phyloP scores from a whole-genome alignment of 2,888 invertebrate genomes.

The Hypselothyrea guttata region DNA sequence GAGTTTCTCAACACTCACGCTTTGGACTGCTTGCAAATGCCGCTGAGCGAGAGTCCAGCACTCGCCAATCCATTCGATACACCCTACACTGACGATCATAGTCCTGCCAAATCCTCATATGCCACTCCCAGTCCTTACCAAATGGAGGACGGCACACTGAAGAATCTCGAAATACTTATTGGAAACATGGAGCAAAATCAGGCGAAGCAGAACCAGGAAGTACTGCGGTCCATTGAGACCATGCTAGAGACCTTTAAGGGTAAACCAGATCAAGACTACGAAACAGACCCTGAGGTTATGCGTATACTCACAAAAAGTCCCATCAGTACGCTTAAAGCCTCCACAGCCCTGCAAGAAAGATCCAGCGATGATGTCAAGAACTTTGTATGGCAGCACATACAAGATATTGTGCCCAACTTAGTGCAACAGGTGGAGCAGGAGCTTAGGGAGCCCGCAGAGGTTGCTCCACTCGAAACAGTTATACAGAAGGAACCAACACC shows the following conservation, averaged over 20 bases:
- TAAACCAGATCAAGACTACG: slow-evolving; percentile 67
- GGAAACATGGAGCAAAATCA: slow-evolving; percentile 82
- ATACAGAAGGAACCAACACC: slow-evolving; percentile 33
- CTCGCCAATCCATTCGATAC: slow-evolving; percentile 57
- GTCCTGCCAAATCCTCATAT: slow-evolving; percentile 65
- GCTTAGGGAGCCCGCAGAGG: slow-evolving; percentile 63
- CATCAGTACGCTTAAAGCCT: slow-evolving; percentile 63
- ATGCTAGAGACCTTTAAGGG: slow-evolving; percentile 78
- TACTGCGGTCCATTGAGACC: slow-evolving; percentile 78
- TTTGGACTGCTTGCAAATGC: slow-evolving; percentile 75
- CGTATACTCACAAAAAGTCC: slow-evolving; percentile 81
- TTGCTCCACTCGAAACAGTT: slow-evolving; percentile 2
- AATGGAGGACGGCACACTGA: slow-evolving; percentile 76
- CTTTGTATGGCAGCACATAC: slow-evolving; percentile 82
- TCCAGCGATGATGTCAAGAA: slow-evolving; percentile 77
- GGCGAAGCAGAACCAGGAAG: slow-evolving; percentile 79
- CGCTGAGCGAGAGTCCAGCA: slow-evolving; percentile 44
- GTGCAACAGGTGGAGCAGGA: slow-evolving; percentile 82
- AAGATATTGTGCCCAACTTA: slow-evolving; percentile 81
- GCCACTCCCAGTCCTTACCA: slow-evolving; percentile 63
- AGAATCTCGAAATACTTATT: slow-evolving; percentile 82
- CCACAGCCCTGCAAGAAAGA: slow-evolving; percentile 34
- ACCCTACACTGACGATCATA: slow-evolving; percentile 51
- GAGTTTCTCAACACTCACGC: slow-evolving; percentile 81
- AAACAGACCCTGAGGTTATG: slow-evolving; percentile 76